Percentiles rank a stretch among this genome's conserved stretches.
These are phyloP conservation scores for Ellobium chinense DNA, from an alignment of 2,888 invertebrate genomes.

Conservation along the genomic window DNA sequence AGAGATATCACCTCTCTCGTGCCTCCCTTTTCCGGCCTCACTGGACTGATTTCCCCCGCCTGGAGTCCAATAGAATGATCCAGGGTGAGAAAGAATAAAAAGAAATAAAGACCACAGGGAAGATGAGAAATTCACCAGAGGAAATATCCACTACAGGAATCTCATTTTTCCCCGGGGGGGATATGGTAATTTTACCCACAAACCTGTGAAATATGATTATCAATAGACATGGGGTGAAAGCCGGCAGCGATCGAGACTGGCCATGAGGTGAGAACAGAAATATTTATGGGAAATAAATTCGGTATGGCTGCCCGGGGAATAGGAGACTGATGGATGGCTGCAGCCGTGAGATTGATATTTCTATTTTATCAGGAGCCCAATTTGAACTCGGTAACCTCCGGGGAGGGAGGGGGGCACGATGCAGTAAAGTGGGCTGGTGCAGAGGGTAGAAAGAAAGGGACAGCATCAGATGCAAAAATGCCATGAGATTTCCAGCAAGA, in stretches of 20 bases:
- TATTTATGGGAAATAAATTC: constrained; percentile 14
- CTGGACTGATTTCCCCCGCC: too few species aligned
- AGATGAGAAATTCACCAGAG: too few species aligned
- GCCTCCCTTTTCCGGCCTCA: too few species aligned
- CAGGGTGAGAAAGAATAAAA: too few species aligned
- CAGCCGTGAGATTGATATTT: neutral
- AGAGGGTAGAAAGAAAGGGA: neutral
- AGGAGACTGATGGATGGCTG: neutral
- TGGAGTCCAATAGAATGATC: too few species aligned
- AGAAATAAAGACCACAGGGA: too few species aligned
- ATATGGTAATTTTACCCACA: neutral
- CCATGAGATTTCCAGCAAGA: too few species aligned
- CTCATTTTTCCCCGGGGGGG: too few species aligned
- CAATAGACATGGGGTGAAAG: neutral
- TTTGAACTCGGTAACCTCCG: neutral
- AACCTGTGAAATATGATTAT: neutral
- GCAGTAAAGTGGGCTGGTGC: neutral
- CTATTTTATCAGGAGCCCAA: neutral
- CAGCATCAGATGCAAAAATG: neutral
- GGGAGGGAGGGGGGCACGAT: neutral
- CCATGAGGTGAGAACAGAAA: neutral
- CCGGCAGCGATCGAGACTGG: neutral
- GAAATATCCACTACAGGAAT: neutral
- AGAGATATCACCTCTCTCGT: too few species aligned
- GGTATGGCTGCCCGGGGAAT: neutral